Percentiles rank a stretch among this genome's conserved stretches.
These are phyloP conservation scores for Ennomos quercinarius DNA, from an alignment of 2,888 invertebrate genomes.

Conservation along the genomic window DNA sequence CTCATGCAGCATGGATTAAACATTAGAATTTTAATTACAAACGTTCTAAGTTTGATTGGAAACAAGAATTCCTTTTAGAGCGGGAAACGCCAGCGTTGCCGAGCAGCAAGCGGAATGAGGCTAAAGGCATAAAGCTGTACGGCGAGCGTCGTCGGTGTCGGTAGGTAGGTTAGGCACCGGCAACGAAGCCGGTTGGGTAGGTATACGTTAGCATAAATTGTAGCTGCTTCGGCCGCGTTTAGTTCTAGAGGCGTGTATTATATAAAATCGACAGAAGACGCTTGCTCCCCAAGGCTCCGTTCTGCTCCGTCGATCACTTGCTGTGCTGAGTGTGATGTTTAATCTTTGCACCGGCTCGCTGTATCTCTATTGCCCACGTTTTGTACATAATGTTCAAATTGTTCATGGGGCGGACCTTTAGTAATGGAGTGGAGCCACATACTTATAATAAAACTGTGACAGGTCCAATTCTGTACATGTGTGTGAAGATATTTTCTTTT, in stretches of 20 bases:
- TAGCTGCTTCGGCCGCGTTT: conserved; percentile 57
- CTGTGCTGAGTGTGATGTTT: conserved; percentile 72
- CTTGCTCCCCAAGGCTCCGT: conserved; percentile 58
- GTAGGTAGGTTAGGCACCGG: conserved; percentile 25
- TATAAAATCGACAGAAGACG: conserved; percentile 67
- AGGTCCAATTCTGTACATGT: no score
- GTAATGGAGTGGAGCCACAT: no score
- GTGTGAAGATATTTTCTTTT: no score
- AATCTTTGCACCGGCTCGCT: conserved; percentile 62
- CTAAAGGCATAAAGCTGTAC: conserved; percentile 55
- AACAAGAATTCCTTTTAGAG: conserved; percentile 51
- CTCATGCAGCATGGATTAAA: conserved; percentile 26
- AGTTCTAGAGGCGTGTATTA: conserved; percentile 58
- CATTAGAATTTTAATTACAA: conserved; percentile 56
- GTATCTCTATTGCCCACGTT: conserved; percentile 21
- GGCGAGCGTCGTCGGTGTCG: conserved; percentile 44
- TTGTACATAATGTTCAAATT: conserved; percentile 38
- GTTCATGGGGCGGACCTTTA: conserved; percentile 3
- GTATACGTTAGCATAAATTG: conserved; percentile 71
- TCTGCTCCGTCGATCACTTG: conserved; percentile 68
- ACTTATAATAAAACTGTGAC: no score
- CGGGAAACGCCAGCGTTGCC: conserved; percentile 40
- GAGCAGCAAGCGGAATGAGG: conserved; percentile 49
- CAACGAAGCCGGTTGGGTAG: conserved; percentile 51
- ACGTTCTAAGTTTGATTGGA: conserved; percentile 53